Conservation (phyloP, 2,888 invertebrate genomes). For the Acronicta aceris region DNA sequence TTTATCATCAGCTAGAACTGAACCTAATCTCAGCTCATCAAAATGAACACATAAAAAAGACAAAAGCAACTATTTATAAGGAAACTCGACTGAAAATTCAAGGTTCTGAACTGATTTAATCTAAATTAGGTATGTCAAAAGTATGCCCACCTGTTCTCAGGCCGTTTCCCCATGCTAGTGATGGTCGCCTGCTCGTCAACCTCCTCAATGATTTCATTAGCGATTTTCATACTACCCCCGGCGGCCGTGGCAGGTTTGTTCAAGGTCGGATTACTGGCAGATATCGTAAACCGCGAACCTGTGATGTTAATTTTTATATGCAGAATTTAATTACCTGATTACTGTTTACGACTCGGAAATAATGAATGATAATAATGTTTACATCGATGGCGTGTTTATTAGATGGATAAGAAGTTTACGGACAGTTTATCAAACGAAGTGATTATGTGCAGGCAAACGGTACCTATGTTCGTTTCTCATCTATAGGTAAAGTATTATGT, state of each 20-base stretch:
- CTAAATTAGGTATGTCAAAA: neutral
- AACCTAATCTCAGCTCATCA: too few species aligned
- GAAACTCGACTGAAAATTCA: neutral
- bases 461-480: too few species aligned
- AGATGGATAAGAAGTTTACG: neutral
- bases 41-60: too few species aligned
- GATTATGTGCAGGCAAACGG: too few species aligned
- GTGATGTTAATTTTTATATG: constrained; percentile 42
- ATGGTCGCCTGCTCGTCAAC: constrained; percentile 95
- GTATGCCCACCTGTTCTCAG: constrained; percentile 76
- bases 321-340: neutral
- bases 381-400: constrained; percentile 24
- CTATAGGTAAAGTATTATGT: too few species aligned
- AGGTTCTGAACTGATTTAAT: neutral
- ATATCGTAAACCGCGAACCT: constrained; percentile 80
- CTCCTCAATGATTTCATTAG: constrained; percentile 93
- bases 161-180: constrained; percentile 91
- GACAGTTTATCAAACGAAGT: too few species aligned
- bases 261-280: constrained; percentile 80
- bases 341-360: constrained; percentile 1
- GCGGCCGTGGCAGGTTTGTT: constrained; percentile 77
- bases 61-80: neutral
- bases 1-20: too few species aligned
- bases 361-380: constrained; percentile 2
- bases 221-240: constrained; percentile 90